Evolutionary conservation across 2,113 vertebrate species (phyloP).

Genomic region (Dicrurus megarhynchus): DNA sequence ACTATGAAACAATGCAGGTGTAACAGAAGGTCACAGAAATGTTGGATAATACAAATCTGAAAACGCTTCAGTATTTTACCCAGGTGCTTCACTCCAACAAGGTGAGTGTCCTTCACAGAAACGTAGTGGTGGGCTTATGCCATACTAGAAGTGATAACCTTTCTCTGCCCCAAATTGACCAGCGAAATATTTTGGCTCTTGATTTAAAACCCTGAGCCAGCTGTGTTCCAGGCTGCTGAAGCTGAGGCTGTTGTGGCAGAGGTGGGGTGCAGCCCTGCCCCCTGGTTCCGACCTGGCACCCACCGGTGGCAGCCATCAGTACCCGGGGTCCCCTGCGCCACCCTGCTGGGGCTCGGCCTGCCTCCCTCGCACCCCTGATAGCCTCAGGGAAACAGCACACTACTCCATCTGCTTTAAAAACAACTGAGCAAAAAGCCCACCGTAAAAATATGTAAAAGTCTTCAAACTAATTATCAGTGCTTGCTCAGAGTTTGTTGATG

Average conservation of each 20-base stretch:
- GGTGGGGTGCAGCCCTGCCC: rapidly evolving
- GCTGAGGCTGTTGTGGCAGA: rapidly evolving
- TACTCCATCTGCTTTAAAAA: neutral
- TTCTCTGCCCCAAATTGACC: neutral
- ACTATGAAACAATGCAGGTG: neutral
- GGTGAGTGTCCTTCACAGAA: neutral
- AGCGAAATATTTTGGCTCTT: rapidly evolving
- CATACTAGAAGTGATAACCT: no score
- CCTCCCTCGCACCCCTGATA: neutral
- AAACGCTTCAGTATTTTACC: neutral
- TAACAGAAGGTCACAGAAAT: neutral
- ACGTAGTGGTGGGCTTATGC: neutral
- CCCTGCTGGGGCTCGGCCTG: rapidly evolving
- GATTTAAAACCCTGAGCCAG: neutral
- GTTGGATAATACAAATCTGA: neutral
- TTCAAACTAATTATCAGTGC: rapidly evolving
- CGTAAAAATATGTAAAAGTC: neutral
- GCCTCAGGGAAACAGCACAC: neutral
- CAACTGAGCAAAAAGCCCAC: neutral
- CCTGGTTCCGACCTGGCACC: rapidly evolving
- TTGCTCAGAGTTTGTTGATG: rapidly evolving
- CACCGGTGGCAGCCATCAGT: neutral
- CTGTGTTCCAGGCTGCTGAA: neutral
- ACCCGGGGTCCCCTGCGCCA: rapidly evolving
- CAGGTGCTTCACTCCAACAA: neutral